Evolutionary conservation across 2,113 vertebrate species (phyloP), one percentile per base, ranked within the genome.

Genomic region (Aleadryas rufinucha): DNA sequence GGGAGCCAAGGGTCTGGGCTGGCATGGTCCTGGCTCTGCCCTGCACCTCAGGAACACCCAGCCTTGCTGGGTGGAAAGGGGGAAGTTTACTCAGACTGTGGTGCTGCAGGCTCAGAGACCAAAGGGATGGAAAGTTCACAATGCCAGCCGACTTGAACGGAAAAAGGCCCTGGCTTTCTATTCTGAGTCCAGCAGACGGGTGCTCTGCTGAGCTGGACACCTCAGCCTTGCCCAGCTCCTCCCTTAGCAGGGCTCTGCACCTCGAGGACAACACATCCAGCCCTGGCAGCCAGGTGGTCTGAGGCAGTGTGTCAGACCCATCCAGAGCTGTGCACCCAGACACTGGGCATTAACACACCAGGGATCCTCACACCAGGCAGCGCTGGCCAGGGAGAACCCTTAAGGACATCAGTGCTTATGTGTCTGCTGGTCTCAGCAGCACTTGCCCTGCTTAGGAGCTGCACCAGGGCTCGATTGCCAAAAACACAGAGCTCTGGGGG

Each of bases 261-360:
- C 31, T 50, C 1, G 0, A 84, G 39, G 39, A 26, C 35, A 42
- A 13, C 4, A 8, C 31, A 37, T 1, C 37, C 42, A 54, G 78
- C 26, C 20, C n/a, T 13, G 14, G 50, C 26, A 88, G 39, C 16
- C 68, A 44, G 37, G 37, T 5, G 26, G 31, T 11, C 23, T 30
- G 74, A 59, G 2, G 1, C 39, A 52, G 19, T 0, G 0, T 2
- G 11, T 28, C 26, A 5, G 49, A 60, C n/a, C 28, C 2, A 0
- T 5, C 19, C 68, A 71, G 49, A 82, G 42, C 66, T 9, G 44
- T 0, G 1, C 42, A 44, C 28, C 13, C 8, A 6, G n/a, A 9
- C 50, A 13, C 11, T 0, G 24, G 54, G 45, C 50, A 87, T 1
- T 16, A 21, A 11, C 20, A 47, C 12, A 37, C 13, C 54, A 49